These are phyloP conservation scores for Tetragnatha versicolor DNA, from an alignment of 1,140 invertebrate species.

Conservation along the genomic window DNA sequence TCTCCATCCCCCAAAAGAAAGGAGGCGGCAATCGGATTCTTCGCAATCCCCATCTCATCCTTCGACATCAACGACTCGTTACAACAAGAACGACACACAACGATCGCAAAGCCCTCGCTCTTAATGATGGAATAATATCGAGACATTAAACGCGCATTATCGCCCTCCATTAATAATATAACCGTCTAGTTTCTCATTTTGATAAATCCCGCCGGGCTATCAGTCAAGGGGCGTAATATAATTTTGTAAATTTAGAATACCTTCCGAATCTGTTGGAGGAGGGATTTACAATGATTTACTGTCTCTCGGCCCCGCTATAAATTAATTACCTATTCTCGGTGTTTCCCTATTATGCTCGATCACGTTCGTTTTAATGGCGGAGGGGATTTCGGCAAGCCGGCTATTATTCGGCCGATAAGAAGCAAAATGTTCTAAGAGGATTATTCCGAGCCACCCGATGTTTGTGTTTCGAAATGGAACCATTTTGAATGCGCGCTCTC, in stretches of 20 bases:
- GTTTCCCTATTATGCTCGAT: slow-evolving; percentile 40
- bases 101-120: slow-evolving; percentile 31
- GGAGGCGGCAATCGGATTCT: too few species aligned
- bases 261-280: slow-evolving; percentile 28
- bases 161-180: slow-evolving; percentile 48
- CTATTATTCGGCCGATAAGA: slow-evolving; percentile 46
- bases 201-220: slow-evolving; percentile 51
- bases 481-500: neutral
- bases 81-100: too few species aligned
- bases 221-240: slow-evolving; percentile 52
- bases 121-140: slow-evolving; percentile 54
- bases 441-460: neutral
- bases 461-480: neutral
- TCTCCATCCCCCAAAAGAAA: too few species aligned
- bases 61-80: too few species aligned
- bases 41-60: too few species aligned
- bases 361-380: slow-evolving; percentile 46
- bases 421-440: slow-evolving; percentile 47
- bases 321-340: slow-evolving; percentile 42
- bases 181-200: slow-evolving; percentile 52
- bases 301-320: slow-evolving; percentile 42
- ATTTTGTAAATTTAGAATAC: slow-evolving; percentile 54
- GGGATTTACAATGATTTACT: slow-evolving; percentile 50
- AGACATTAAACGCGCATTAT: slow-evolving; percentile 53
- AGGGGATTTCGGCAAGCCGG: neutral